These are phyloP conservation scores for Bergia sp. DNA, from an alignment of 92 coral and sea anemone species.

Conservation along the genomic window DNA sequence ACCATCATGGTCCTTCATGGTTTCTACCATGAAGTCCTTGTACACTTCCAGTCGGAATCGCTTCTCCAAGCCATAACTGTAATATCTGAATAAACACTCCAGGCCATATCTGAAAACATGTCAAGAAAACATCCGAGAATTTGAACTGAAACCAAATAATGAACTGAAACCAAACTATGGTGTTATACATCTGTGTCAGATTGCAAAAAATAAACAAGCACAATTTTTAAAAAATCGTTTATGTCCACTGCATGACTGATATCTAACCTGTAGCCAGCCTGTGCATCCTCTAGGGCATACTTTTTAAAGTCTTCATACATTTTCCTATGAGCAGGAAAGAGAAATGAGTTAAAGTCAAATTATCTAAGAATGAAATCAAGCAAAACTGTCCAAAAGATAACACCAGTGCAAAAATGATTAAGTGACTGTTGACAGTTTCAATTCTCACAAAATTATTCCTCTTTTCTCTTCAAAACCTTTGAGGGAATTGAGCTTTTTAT, in stretches of 20 bases:
- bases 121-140: not conserved
- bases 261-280: conserved; percentile 91
- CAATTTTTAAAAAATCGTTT: not conserved
- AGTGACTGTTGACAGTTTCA: too few relatives aligned
- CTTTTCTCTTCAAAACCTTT: too few relatives aligned
- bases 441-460: too few relatives aligned
- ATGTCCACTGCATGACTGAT: not conserved
- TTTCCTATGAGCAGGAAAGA: conserved; percentile 57
- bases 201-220: too few relatives aligned
- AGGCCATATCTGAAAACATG: conserved; percentile 76
- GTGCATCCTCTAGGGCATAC: conserved; percentile 89
- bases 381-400: too few relatives aligned
- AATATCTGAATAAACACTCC: conserved; percentile 93
- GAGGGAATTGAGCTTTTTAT: too few relatives aligned
- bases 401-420: too few relatives aligned
- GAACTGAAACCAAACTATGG: too few relatives aligned
- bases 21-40: conserved; percentile 91
- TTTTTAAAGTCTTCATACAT: conserved; percentile 94
- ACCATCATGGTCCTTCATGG: conserved; percentile 84
- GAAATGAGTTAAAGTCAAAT: not conserved
- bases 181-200: not conserved
- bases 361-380: not conserved
- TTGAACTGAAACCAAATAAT: too few relatives aligned
- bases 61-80: conserved; percentile 95
- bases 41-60: conserved; percentile 85